phyloP scores from a whole-genome alignment of 2,888 invertebrate species.

The Hanleya hanleyi region DNA sequence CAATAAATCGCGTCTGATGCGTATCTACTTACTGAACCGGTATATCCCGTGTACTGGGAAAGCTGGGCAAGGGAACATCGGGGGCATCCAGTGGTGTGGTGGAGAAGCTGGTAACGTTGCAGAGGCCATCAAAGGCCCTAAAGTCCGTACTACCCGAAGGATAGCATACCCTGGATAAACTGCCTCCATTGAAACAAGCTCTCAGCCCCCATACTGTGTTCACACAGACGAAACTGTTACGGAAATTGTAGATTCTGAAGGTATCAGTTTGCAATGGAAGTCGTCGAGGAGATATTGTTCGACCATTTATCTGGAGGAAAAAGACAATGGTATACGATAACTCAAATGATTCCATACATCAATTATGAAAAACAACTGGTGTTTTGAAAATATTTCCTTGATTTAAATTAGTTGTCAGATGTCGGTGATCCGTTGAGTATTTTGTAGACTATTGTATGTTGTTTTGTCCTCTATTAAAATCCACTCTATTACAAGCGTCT shows the following conservation, averaged over 20 bases:
- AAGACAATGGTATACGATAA: not conserved
- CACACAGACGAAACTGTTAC: not conserved
- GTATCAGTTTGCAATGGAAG: not conserved
- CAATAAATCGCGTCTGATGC: no score
- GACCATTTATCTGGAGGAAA: not conserved
- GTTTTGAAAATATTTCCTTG: no score
- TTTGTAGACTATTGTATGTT: no score
- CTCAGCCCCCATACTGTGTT: not conserved
- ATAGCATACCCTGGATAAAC: not conserved
- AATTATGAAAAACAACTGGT: no score
- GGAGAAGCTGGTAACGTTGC: not conserved
- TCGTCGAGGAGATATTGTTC: not conserved
- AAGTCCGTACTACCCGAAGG: not conserved
- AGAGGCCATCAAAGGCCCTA: constrained; percentile 1
- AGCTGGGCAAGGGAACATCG: not conserved
- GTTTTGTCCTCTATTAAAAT: no score
- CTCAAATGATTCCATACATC: no score
- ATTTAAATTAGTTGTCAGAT: no score
- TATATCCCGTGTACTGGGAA: not conserved
- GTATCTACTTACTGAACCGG: not conserved
- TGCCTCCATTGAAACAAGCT: constrained; percentile 1
- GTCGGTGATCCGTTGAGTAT: no score
- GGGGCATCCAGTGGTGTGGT: not conserved
- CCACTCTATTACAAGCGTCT: no score
- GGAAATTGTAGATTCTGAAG: not conserved